Percentiles rank a stretch among this genome's conserved stretches.
Evolutionary conservation across 2,797 vertebrate species (phyloP).

Genomic region (Falco columbarius): DNA sequence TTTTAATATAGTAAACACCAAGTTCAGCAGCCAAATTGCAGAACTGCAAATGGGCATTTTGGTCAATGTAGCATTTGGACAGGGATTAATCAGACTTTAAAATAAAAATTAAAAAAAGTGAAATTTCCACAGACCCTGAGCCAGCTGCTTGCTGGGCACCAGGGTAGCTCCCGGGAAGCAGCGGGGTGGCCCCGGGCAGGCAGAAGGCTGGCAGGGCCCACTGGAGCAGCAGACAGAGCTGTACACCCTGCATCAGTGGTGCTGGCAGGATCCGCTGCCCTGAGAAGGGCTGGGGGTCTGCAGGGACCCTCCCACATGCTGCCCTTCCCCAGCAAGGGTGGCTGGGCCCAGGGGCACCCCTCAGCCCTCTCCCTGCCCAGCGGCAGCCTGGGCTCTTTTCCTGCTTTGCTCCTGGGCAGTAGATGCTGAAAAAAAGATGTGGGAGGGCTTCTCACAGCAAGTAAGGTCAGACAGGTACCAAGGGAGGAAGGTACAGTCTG

Average conservation of each 20-base stretch:
- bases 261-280: background rate
- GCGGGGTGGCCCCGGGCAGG: too few relatives aligned
- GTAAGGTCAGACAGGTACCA: background rate
- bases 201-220: background rate
- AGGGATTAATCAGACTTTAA: background rate
- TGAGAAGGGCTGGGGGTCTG: background rate
- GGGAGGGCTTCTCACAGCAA: background rate
- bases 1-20: background rate
- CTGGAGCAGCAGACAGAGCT: background rate
- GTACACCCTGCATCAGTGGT: background rate
- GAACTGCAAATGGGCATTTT: background rate
- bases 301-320: background rate
- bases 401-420: background rate
- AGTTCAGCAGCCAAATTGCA: background rate
- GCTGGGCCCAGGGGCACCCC: fast-evolving
- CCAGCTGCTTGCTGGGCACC: background rate
- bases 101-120: background rate
- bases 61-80: background rate
- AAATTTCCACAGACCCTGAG: background rate
- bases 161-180: too few relatives aligned
- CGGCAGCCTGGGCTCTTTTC: background rate
- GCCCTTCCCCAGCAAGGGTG: background rate
- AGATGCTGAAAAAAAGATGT: background rate
- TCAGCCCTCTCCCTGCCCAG: background rate
- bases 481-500: background rate